Conservation (phyloP, 2,113 vertebrate species). For the Tympanuchus pallidicinctus region DNA sequence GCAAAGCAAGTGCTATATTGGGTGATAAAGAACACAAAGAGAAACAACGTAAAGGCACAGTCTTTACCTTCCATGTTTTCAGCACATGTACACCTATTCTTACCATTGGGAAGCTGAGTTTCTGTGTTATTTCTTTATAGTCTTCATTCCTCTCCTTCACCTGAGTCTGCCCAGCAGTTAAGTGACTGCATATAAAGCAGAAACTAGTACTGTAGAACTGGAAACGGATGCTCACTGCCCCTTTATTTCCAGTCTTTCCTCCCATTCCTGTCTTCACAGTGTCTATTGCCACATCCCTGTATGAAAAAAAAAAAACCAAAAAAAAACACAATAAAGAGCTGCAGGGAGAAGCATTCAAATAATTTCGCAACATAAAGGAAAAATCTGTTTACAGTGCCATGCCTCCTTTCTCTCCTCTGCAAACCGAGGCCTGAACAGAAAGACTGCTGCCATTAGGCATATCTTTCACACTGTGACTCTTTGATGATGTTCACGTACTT, state of each 20-base stretch:
- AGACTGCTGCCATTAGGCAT: background rate
- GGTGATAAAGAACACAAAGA: background rate
- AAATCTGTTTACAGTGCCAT: background rate
- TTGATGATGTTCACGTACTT: background rate
- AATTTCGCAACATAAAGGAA: background rate
- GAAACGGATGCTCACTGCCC: constrained; percentile 83
- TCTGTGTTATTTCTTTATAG: constrained; percentile 85
- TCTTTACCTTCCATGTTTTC: background rate
- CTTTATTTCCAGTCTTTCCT: constrained; percentile 85
- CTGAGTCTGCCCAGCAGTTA: constrained; percentile 85
- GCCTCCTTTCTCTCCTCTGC: background rate
- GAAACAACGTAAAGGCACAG: background rate
- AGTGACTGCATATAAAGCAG: constrained; percentile 85
- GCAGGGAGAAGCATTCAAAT: background rate
- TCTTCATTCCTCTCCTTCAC: constrained; percentile 86
- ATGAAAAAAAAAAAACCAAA: background rate
- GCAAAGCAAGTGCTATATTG: background rate
- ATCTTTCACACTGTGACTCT: background rate
- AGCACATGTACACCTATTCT: background rate
- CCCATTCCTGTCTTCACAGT: constrained; percentile 87
- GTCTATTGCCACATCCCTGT: constrained; percentile 83
- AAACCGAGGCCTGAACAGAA: background rate
- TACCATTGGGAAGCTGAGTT: constrained; percentile 83
- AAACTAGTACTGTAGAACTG: constrained; percentile 84
- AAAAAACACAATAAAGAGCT: background rate